Percentiles rank a stretch among this genome's conserved stretches.
These are phyloP conservation scores for Lithobius niger DNA, from an alignment of 1,140 invertebrate genomes.

Conservation along the genomic window DNA sequence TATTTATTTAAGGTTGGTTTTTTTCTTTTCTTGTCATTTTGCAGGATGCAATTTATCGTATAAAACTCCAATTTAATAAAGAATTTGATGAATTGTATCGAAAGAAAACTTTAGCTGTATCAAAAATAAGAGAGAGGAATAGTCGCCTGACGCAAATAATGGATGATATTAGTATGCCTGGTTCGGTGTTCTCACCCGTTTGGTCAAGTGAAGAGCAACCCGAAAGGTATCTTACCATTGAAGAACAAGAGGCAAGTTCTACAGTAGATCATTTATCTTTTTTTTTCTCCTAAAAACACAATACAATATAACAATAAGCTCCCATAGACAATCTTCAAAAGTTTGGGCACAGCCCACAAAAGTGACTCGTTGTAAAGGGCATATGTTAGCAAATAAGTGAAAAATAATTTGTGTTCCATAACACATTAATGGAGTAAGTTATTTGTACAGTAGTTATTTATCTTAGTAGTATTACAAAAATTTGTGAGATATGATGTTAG, in stretches of 20 bases:
- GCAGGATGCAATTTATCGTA: not conserved
- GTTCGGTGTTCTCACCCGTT: not conserved
- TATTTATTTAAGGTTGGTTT: not conserved
- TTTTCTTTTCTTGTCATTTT: not conserved
- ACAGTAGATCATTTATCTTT: not conserved
- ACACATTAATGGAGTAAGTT: no score
- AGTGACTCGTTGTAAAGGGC: no score
- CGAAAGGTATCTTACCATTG: not conserved
- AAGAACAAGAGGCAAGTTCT: not conserved
- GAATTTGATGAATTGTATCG: not conserved
- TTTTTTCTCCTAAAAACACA: no score
- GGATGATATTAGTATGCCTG: not conserved
- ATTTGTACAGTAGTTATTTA: no score
- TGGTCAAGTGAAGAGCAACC: not conserved
- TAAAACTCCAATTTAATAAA: not conserved
- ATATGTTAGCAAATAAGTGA: no score
- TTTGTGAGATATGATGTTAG: no score
- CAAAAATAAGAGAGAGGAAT: not conserved
- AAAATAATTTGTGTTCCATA: no score
- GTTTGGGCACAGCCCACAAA: no score
- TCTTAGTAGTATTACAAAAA: no score
- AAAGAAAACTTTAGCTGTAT: not conserved
- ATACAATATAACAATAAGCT: no score
- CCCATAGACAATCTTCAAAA: no score
- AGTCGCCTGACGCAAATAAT: conserved; percentile 3